Conservation (phyloP, 2,797 vertebrate species). For the Austrolebias charrua region DNA sequence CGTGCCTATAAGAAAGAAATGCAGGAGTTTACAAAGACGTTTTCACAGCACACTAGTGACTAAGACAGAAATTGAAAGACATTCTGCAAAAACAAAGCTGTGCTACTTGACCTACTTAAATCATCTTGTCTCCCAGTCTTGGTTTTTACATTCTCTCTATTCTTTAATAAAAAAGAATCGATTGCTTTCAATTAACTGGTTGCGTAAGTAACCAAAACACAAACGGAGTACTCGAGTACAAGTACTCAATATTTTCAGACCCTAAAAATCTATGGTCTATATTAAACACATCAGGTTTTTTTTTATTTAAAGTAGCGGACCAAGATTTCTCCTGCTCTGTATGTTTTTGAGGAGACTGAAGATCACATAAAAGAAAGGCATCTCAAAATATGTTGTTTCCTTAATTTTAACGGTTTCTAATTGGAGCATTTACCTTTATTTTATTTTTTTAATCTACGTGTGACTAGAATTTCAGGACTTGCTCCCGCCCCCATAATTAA, state of each 20-base stretch:
- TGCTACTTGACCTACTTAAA: constrained; percentile 28
- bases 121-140: constrained; percentile 7
- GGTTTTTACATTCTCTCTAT: not conserved
- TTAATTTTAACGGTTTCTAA: not conserved
- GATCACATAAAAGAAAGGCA: not conserved
- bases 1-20: constrained; percentile 1
- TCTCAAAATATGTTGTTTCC: not conserved
- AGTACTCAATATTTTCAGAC: not conserved
- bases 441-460: no score
- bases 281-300: constrained; percentile 6
- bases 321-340: constrained; percentile 12
- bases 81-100: constrained; percentile 1
- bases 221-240: not conserved
- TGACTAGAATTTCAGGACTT: not conserved
- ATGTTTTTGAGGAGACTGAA: not conserved
- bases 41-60: constrained; percentile 2
- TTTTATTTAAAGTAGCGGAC: not conserved
- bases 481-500: not conserved
- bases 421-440: no score
- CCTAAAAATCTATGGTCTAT: not conserved
- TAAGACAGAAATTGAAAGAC: not conserved
- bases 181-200: not conserved
- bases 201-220: not conserved
- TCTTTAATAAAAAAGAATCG: not conserved
- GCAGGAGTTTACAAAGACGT: not conserved